Conservation (phyloP, 92 coral and sea anemone species). For the Epizoanthus rinbou region DNA sequence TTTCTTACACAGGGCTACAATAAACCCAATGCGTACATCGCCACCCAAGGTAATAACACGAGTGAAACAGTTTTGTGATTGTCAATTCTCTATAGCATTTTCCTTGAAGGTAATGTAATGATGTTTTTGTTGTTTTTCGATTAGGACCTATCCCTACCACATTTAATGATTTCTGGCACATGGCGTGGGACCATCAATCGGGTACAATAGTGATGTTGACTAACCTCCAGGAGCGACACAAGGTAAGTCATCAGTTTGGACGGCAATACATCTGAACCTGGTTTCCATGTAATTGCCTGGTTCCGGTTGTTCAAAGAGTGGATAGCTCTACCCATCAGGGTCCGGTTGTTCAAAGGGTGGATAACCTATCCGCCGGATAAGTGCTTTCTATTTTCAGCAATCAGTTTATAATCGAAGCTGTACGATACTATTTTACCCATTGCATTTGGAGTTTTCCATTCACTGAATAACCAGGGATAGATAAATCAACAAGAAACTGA, state of each 20-base stretch:
- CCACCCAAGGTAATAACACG: constrained; percentile 77
- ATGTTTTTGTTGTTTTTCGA: background rate
- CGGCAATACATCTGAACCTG: too few relatives aligned
- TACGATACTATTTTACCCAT: too few relatives aligned
- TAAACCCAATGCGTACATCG: constrained; percentile 92
- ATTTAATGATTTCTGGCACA: constrained; percentile 96
- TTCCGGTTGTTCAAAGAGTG: too few relatives aligned
- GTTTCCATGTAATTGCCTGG: background rate
- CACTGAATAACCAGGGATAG: too few relatives aligned
- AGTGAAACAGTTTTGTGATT: background rate
- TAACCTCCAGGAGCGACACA: constrained; percentile 95
- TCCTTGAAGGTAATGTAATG: background rate
- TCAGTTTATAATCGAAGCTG: too few relatives aligned
- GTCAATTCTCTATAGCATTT: background rate
- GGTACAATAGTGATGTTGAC: constrained; percentile 91
- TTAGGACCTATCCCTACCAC: constrained; percentile 94
- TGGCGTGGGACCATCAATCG: constrained; percentile 97
- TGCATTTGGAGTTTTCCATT: too few relatives aligned
- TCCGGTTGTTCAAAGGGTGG: too few relatives aligned
- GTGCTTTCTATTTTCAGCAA: too few relatives aligned
- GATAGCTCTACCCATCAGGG: too few relatives aligned
- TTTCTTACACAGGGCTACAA: constrained; percentile 81
- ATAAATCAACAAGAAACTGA: too few relatives aligned
- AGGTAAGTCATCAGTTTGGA: constrained; percentile 52
- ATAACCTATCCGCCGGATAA: too few relatives aligned